Evolutionary conservation across 2,113 vertebrate genomes (phyloP).

Genomic region (Oryzias curvinotus): DNA sequence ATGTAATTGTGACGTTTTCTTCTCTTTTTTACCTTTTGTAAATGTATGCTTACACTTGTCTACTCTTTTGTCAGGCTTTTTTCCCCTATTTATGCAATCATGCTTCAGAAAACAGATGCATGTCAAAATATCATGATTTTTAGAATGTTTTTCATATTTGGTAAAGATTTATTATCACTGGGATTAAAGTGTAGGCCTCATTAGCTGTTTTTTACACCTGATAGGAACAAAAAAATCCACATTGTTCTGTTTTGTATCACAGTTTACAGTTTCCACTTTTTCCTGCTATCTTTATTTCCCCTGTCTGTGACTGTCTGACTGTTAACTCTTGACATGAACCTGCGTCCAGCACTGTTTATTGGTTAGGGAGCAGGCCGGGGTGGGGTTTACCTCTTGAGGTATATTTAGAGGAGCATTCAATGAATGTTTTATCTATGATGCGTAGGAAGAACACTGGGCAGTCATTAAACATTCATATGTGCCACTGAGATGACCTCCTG

Average conservation of each 20-base stretch:
- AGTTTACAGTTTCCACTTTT: not conserved
- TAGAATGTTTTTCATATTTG: slow-evolving; percentile 21
- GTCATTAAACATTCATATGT: slow-evolving; percentile 86
- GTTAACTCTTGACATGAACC: slow-evolving; percentile 54
- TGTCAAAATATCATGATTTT: slow-evolving; percentile 40
- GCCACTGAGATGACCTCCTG: slow-evolving; percentile 76
- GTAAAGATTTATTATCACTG: slow-evolving; percentile 11
- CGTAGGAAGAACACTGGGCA: slow-evolving; percentile 71
- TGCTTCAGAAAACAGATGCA: slow-evolving; percentile 40
- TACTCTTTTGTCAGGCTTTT: slow-evolving; percentile 39
- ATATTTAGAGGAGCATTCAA: slow-evolving; percentile 73
- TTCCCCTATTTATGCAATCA: slow-evolving; percentile 29
- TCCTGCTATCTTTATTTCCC: not conserved
- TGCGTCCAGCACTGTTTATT: slow-evolving; percentile 53
- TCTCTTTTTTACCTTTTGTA: not conserved
- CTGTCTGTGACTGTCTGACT: slow-evolving; percentile 31
- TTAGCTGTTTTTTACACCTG: not conserved
- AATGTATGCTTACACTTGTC: not conserved
- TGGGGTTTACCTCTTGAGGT: slow-evolving; percentile 64
- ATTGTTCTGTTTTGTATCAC: not conserved
- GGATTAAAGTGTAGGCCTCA: not conserved
- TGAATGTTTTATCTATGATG: slow-evolving; percentile 85
- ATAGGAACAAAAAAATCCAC: not conserved
- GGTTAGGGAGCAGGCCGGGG: slow-evolving; percentile 35
- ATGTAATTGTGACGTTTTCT: not conserved